Evolutionary conservation across 1,140 invertebrate genomes (phyloP), one percentile per base, ranked within the genome.

Genomic region (Anadara kagoshimensis): DNA sequence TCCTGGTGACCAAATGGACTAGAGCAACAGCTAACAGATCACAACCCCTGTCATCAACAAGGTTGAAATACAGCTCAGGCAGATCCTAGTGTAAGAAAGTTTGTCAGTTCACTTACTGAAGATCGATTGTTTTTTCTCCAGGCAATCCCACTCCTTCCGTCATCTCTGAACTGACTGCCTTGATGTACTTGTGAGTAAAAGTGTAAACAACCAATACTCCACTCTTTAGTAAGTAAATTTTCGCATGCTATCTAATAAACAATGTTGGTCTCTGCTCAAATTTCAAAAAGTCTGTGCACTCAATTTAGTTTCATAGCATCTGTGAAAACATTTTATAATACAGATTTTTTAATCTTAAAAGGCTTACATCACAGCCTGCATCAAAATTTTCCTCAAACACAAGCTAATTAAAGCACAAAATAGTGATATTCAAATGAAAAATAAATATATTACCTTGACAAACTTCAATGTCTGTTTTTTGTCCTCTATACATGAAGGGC

Each of bases 391-490:
- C 7, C 7, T 56, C 10, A 56, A 24, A 56, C 20, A 20, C 10
- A 56, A 41, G 43, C 18, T 14, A 20, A 18, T 12, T 36, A n/a
- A 5, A 36, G 4, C 43, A 18, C 29, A 5, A 61, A 47, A 16
- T 8, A 8, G 8, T 47, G 16, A 47, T 10, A 8, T 47, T 47
- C 16, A 10, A 10, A 10, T 10, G 8, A 47, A 47, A 47, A 47
- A 8, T 10, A 10, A 16, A 8, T 10, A 10, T 47, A 47, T 61
- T 63, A 83, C 85, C 76, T 82, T 82, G 5, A 82, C 78, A 80
- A 85, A 85, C 12, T 78, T 69, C 1, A 86, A 69, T 18, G 85
- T 81, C 20, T 85, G 84, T 47, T 76, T 56, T 22, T 79, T 76
- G 51, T 72, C 79, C 24, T 71, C 77, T 18, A 85, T 63, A 73